These are phyloP conservation scores for Naso thynnoides DNA, from an alignment of 2,797 vertebrate genomes.

Conservation along the genomic window DNA sequence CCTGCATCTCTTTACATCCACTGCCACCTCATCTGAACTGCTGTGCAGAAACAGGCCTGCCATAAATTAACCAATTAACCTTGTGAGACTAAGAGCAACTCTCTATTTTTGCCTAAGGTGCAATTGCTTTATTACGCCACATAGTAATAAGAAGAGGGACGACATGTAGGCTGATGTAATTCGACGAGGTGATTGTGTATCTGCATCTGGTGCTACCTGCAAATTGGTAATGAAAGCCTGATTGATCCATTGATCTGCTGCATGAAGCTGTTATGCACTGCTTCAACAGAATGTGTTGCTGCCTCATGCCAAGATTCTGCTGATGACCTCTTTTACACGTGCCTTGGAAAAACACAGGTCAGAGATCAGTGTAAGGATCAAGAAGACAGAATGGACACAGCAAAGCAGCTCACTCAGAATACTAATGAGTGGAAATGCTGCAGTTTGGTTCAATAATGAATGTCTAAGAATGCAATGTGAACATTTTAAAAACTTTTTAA, in stretches of 20 bases:
- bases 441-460: neutral
- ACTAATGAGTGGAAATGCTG: neutral
- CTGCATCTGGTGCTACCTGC: slow-evolving; percentile 3
- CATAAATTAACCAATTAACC: slow-evolving; percentile 82
- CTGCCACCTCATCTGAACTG: slow-evolving; percentile 47
- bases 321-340: slow-evolving; percentile 17
- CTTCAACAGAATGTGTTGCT: slow-evolving; percentile 20
- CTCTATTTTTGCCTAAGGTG: slow-evolving; percentile 69
- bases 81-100: slow-evolving; percentile 60
- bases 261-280: slow-evolving; percentile 27
- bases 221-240: slow-evolving; percentile 44
- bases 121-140: slow-evolving; percentile 65
- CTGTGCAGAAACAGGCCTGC: slow-evolving; percentile 44
- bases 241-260: slow-evolving; percentile 56
- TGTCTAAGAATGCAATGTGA: too few relatives aligned
- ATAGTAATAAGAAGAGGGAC: slow-evolving; percentile 19
- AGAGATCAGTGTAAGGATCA: slow-evolving; percentile 21
- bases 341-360: slow-evolving; percentile 14
- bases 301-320: slow-evolving; percentile 26
- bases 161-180: slow-evolving; percentile 22
- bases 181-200: slow-evolving; percentile 34
- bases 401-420: neutral
- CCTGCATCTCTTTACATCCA: slow-evolving; percentile 20
- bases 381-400: neutral
- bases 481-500: too few relatives aligned